Evolutionary conservation across 1,140 invertebrate genomes (phyloP).

Genomic region (Drosophila pruinosa): DNA sequence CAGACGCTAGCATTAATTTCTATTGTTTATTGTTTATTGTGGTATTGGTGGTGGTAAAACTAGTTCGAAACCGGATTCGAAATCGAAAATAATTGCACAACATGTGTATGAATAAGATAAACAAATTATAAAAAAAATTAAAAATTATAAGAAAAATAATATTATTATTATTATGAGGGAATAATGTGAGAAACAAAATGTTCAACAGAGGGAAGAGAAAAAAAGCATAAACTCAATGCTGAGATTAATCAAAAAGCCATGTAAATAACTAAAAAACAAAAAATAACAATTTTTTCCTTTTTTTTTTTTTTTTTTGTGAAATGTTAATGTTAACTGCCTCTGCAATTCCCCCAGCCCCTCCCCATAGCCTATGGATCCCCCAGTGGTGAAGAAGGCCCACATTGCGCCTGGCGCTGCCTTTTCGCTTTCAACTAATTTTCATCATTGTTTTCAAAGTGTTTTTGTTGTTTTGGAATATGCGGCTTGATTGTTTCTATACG

Average conservation of each 20-base stretch:
- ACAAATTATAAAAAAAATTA: slow-evolving; percentile 17
- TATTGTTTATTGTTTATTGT: slow-evolving; percentile 14
- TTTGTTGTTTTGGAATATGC: slow-evolving; percentile 69
- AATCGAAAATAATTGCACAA: slow-evolving; percentile 53
- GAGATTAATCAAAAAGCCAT: slow-evolving; percentile 14
- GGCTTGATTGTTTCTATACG: slow-evolving; percentile 28
- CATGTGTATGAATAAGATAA: slow-evolving; percentile 26
- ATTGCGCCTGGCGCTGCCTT: slow-evolving; percentile 40
- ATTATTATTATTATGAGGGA: neutral
- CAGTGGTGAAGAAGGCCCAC: slow-evolving; percentile 25
- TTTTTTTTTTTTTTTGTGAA: neutral
- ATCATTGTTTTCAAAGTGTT: slow-evolving; percentile 4
- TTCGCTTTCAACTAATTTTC: slow-evolving; percentile 8
- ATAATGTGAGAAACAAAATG: slow-evolving; percentile 10
- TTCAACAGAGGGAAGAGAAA: slow-evolving; percentile 19
- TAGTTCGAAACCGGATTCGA: slow-evolving; percentile 30
- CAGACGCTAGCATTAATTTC: slow-evolving; percentile 2
- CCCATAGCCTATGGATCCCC: slow-evolving; percentile 21
- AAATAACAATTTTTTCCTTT: slow-evolving; percentile 28
- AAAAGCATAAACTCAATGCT: slow-evolving; percentile 2
- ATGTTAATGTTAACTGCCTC: slow-evolving; percentile 31
- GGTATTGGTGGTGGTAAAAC: slow-evolving; percentile 29
- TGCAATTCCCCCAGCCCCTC: neutral
- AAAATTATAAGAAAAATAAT: slow-evolving; percentile 5
- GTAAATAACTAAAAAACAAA: slow-evolving; percentile 42